Base-by-base conservation (phyloP, 2,113 vertebrate genomes). In the Anguilla japonica region DNA sequence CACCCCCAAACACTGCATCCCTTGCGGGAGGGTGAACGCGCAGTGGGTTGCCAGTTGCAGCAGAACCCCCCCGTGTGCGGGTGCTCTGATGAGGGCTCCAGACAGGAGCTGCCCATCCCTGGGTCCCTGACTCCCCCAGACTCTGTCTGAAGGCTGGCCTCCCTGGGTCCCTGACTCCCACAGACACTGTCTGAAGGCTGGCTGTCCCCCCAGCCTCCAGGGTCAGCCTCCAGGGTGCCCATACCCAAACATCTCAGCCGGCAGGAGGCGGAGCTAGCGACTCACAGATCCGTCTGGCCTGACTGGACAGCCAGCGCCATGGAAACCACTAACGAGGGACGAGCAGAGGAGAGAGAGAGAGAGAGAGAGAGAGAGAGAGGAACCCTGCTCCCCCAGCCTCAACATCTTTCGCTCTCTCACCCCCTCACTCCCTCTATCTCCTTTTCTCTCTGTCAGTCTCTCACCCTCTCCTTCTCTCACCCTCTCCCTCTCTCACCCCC, bases 201-300 rank as follows among this genome's bases (percentile, higher is more conserved):
- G n/a, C n/a, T n/a, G n/a, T n/a, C n/a, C n/a, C n/a, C n/a, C n/a
- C n/a, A n/a, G n/a, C n/a, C n/a, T n/a, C n/a, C n/a, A n/a, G n/a
- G n/a, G n/a, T n/a, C n/a, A n/a, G n/a, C n/a, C n/a, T 89, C 91
- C 87, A 87, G 89, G 86, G 93, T 85, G 93, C 90, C 90, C 91
- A 92, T 93, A 93, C 85, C 89, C 80, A 86, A 83, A 85, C 90
- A 93, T 87, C 88, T 88, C 86, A 71, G 88, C 85, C 87, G 89
- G 91, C 91, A 79, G 85, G 90, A 83, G 88, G 87, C 89, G 87
- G 84, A 71, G 85, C 89, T 90, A 92, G 87, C 88, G 87, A 88
- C 92, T 89, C 87, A 85, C 82, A 75, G 83, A 26, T 87, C 81
- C 84, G 90, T 88, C 84, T 56, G 79, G 79, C 82, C 91, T 88